Base-by-base conservation (phyloP, 2,113 vertebrate genomes). In the Cichladusa arquata region DNA sequence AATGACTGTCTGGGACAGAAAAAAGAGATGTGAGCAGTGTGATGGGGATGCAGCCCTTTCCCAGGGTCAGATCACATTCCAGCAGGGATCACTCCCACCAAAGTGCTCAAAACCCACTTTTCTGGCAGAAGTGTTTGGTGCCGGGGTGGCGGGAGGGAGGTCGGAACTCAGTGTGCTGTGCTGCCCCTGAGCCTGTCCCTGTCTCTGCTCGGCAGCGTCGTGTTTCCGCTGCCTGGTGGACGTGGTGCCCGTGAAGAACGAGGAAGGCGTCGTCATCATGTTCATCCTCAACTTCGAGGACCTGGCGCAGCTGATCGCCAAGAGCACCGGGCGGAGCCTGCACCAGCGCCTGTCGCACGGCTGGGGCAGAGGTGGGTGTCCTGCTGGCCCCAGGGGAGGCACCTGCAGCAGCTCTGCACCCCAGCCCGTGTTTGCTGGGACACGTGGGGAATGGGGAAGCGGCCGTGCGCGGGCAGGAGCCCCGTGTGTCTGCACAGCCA, bases 221-320 rank as follows among this genome's bases (percentile, higher is more conserved):
- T 99, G 99, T 90, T 98, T 99, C 91, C 99, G 98, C 12, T 99
- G 99, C 97, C 97, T 99, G 94, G 98, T 99, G 92, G 99, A 99
- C 5, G 98, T 99, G 62, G 98, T 99, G 22, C 99, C 99, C 0
- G 98, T 99, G 78, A 99, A 99, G 98, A 99, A 99, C 0, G 99
- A 99, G 81, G 99, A 99, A 1, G 99, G 99, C 0, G 71, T 95
- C 0, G 99, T 99, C 95, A 99, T 99, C 97, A 99, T 99, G 99
- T 99, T 99, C 98, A 99, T 99, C 98, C 98, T 99, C 77, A 99
- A 99, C 97, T 99, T 99, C 31, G 99, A 99, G 96, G 99, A 99
- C 23, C 97, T 98, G 93, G 98, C 98, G 0, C 95, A 97, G 96
- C 97, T 99, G 19, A 95, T 99, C 5, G 98, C 98, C 91, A 98